Evolutionary conservation across 1,140 invertebrate genomes (phyloP).

Genomic region (Apis cerana): DNA sequence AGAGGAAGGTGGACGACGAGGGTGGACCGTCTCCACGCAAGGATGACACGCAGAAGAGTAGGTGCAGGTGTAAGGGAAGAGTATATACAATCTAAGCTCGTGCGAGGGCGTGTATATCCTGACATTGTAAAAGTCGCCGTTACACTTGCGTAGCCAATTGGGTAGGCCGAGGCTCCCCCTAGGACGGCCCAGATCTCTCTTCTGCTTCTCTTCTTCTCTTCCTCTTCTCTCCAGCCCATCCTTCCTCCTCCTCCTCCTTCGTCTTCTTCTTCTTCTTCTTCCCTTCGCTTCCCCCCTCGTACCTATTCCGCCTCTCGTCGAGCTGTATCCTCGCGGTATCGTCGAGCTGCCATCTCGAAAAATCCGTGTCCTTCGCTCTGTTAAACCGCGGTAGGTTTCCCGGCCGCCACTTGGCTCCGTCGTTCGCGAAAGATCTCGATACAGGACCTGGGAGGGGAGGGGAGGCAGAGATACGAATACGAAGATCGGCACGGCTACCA

Average conservation of each 20-base stretch:
- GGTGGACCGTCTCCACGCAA: too few relatives aligned
- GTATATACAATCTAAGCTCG: constrained; percentile 44
- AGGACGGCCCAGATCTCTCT: constrained; percentile 75
- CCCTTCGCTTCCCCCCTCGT: constrained; percentile 18
- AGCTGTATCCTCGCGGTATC: constrained; percentile 39
- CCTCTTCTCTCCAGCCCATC: constrained; percentile 43
- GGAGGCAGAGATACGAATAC: constrained; percentile 39
- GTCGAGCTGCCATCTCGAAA: constrained; percentile 59
- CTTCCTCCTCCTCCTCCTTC: constrained; percentile 1
- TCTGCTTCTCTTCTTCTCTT: constrained; percentile 42
- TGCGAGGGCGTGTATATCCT: constrained; percentile 76
- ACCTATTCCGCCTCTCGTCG: background rate
- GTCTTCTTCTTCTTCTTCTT: constrained; percentile 23
- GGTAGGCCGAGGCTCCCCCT: constrained; percentile 65
- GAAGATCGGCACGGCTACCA: constrained; percentile 45
- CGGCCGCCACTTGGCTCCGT: constrained; percentile 19
- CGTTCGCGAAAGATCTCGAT: constrained; percentile 41
- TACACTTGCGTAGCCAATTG: constrained; percentile 78
- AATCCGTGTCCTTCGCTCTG: constrained; percentile 59
- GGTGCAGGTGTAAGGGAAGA: too few relatives aligned
- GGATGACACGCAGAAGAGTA: too few relatives aligned
- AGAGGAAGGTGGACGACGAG: too few relatives aligned
- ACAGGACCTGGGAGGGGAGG: background rate
- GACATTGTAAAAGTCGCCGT: constrained; percentile 76
- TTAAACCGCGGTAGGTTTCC: constrained; percentile 45